Evolutionary conservation across 2,113 vertebrate species (phyloP), one percentile per base, ranked within the genome.

Genomic region (Arothron firmamentum): DNA sequence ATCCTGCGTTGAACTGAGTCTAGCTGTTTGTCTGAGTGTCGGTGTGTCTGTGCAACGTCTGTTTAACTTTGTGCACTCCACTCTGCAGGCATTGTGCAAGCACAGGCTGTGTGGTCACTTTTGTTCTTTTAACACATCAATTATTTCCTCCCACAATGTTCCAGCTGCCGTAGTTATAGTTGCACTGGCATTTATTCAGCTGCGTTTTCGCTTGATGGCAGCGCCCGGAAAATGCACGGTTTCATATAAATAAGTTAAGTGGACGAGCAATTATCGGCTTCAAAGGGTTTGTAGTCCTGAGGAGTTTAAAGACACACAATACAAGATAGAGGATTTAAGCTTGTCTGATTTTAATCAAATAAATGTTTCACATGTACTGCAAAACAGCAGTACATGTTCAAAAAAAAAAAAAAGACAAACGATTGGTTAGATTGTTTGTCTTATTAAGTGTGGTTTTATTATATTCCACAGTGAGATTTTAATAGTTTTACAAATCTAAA

Each of bases 111-210:
- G 45, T 50, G 47, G 52, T 74, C 54, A n/a, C 43, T 54, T 77
- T 69, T 72, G 49, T 72, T 66, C 61, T 65, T 58, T 54, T 71
- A 65, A 68, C 69, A 75, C 68, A 64, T 64, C 70, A 56, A 16
- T 65, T 62, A 56, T 66, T 63, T 57, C 64, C 67, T 62, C 71
- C 71, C 75, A 78, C 71, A 52, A 38, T 65, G 65, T 59, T 75
- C 67, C 67, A 68, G 74, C 71, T 72, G 78, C 69, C 45, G 0
- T n/a, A 54, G 47, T 58, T 56, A 28, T 58, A 65, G 48, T 47
- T 62, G 52, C 52, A 51, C 31, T 8, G 23, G 31, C 67, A 43
- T 64, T 62, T 65, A 62, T 49, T 65, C 70, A 62, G 53, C 71
- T 69, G 64, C 65, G 64, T 52, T n/a, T 65, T 51, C 31, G 62